These are phyloP conservation scores for Varanus salvator DNA, from an alignment of 2,113 vertebrate species.

Conservation along the genomic window DNA sequence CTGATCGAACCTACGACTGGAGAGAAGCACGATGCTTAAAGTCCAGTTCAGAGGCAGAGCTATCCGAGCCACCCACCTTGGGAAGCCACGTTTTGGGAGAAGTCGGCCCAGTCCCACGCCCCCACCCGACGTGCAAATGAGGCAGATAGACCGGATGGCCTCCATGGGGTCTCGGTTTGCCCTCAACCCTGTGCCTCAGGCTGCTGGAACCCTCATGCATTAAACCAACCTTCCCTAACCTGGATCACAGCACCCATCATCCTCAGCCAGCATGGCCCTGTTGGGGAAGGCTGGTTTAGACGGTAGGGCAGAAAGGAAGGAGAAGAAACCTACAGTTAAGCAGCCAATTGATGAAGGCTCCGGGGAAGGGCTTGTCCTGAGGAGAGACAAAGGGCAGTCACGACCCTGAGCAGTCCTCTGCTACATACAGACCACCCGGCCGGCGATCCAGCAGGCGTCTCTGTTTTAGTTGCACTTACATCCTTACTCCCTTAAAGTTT, in stretches of 20 bases:
- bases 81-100: too few species aligned
- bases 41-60: too few species aligned
- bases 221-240: neutral
- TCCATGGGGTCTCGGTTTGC: neutral
- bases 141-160: neutral
- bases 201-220: neutral
- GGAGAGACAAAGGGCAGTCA: neutral
- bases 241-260: too few species aligned
- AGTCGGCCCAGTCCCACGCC: neutral
- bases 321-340: neutral
- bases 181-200: neutral
- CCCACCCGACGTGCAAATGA: neutral
- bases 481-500: too few species aligned
- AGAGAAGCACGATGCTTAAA: neutral
- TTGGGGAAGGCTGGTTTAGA: neutral
- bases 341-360: constrained; percentile 63
- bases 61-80: too few species aligned
- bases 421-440: too few species aligned
- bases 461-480: too few species aligned
- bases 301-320: neutral
- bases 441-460: too few species aligned
- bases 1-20: neutral
- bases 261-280: too few species aligned
- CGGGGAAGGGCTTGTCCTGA: constrained; percentile 53
- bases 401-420: neutral